Base-by-base conservation (phyloP, 2,888 invertebrate genomes). In the Laspeyria flexula region DNA sequence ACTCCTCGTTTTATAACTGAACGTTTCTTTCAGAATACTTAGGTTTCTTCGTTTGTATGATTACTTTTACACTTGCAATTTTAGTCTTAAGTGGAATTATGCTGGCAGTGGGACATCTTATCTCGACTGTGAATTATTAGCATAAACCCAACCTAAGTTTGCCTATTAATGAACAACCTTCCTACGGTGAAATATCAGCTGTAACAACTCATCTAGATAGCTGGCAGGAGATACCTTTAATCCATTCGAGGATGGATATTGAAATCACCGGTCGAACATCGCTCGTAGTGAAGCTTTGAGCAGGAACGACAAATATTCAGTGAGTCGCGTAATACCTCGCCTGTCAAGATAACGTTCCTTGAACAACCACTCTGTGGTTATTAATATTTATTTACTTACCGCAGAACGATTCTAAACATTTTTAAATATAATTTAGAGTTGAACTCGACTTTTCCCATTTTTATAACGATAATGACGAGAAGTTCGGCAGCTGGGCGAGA, bases 401-500 rank as follows among this genome's bases (percentile, higher is more conserved):
- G 53, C 59, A 60, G 63, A 55, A 53, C 56, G 50, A 57, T 62
- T 71, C 53, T 63, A 70, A 77, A 64, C 65, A 63, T 74, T 79
- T 76, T 73, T 55, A 61, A 68, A 76, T 72, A 75, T 71, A 75
- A 77, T 71, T 75, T 65, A 72, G 69, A 50, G 60, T 63, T 60
- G 48, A 72, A 75, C 65, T 72, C 57, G 69, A 77, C 71, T 76
- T 80, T 80, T 71, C 70, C 65, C 72, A 74, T 84, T 83, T 81
- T 83, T 79, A 73, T 79, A 77, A 79, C 76, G 77, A 74, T 80
- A 80, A 83, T 73, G 75, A 77, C 65, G 71, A 70, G 65, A 82
- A 81, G 74, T 81, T 79, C 58, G 68, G 61, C 74, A 72, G 71
- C 65, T 65, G 73, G 71, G 48, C 37, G 59, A 55, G 68, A 64